Evolutionary conservation across 2,113 vertebrate genomes (phyloP).

Genomic region (Nestor notabilis): DNA sequence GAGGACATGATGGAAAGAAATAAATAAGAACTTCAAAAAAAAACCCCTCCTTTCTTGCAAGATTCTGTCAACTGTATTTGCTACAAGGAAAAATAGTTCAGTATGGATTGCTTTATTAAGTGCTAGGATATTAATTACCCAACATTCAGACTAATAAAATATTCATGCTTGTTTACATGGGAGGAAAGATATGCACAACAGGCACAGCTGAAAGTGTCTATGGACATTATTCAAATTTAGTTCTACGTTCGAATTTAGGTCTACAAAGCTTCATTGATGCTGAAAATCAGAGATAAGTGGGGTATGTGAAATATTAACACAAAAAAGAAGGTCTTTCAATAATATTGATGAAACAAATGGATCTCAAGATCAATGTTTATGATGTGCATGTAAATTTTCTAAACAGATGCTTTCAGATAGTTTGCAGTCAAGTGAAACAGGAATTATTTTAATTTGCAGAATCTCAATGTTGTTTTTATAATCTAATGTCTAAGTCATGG

Average conservation of each 20-base stretch:
- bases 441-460: neutral
- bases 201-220: neutral
- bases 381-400: neutral
- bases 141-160: neutral
- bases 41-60: neutral
- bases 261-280: neutral
- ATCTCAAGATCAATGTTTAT: neutral
- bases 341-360: neutral
- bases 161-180: neutral
- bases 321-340: neutral
- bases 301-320: neutral
- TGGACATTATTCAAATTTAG: neutral
- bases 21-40: neutral
- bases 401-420: neutral
- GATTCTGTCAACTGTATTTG: neutral
- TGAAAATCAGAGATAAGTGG: neutral
- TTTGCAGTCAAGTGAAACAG: neutral
- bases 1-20: neutral
- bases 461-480: neutral
- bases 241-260: too few species aligned
- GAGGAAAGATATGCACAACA: neutral
- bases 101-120: neutral
- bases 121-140: neutral
- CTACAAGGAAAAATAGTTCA: neutral
- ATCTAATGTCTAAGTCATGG: neutral